Evolutionary conservation across 2,888 invertebrate species (phyloP), one percentile per base, ranked within the genome.

Genomic region (Dicyrtoma fusca): DNA sequence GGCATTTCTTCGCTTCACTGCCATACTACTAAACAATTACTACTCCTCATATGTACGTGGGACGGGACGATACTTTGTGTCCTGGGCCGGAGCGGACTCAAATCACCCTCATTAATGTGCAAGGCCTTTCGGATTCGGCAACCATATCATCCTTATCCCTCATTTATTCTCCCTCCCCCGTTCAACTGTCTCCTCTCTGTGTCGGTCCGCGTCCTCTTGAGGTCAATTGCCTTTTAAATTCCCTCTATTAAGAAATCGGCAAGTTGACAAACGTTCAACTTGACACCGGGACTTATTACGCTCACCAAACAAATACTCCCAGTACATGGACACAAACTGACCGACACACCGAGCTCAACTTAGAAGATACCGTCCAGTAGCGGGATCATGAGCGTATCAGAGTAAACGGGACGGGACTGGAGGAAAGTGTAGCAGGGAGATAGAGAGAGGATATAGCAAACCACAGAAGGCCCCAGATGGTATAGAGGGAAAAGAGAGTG

Each of bases 171-270:
- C 34, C 13, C 61, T 14, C 63, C 45, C 44, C 63, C 19, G 1
- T 17, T 44, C 42, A 5, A 21, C 13, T 44, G 10, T 1, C 64
- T 45, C 19, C 51, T 51, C 59, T 26, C 59, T 59, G 6, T 34
- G 34, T 34, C 34, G 3, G 34, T 34, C 57, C 25, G 11, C 23
- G 57, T 26, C 25, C 25, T 57, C 57, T 25, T 65, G 19, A 65
- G 68, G 57, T 69, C 61, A 69, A 69, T 69, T 69, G 69, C 47
- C 59, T 69, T 69, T 61, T 21, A 59, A 69, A 44, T 69, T 69
- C 34, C 47, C 14, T 61, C 69, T 47, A 69, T 69, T 69, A 69
- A 59, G 69, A 61, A 69, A 59, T 69, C 69, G 34, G 61, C 47
- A 47, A 63, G 47, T 23, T 49, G 25, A 17, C 19, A 26, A 62